phyloP scores from a whole-genome alignment of 2,888 invertebrate genomes.

The Zhuqinia jingwanae region DNA sequence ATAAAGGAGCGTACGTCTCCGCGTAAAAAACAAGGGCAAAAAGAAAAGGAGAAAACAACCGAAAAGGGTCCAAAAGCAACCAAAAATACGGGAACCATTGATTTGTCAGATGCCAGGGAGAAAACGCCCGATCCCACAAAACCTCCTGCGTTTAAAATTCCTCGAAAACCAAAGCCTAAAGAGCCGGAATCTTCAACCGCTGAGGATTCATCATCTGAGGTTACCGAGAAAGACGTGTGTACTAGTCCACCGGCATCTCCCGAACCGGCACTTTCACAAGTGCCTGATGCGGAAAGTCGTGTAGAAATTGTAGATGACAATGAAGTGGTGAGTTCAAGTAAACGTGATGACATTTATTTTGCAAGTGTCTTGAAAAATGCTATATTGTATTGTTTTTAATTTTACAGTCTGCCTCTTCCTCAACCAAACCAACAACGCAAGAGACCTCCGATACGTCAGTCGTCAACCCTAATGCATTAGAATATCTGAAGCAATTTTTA shows the following conservation, averaged over 20 bases:
- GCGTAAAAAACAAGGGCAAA: conserved; percentile 1
- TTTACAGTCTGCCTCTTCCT: conserved; percentile 22
- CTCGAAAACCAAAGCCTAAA: conserved; percentile 57
- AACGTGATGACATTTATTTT: not conserved
- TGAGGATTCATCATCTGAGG: not conserved
- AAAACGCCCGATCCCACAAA: conserved; percentile 32
- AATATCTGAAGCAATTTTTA: conserved; percentile 68
- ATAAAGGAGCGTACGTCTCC: conserved; percentile 24
- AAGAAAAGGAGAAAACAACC: conserved; percentile 10
- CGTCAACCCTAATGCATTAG: conserved; percentile 62
- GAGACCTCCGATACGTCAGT: conserved; percentile 6
- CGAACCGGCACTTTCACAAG: conserved; percentile 63
- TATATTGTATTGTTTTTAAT: not conserved
- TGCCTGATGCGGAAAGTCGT: conserved; percentile 50
- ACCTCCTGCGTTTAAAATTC: conserved; percentile 60
- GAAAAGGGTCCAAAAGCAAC: not conserved
- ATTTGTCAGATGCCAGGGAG: not conserved
- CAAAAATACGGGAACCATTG: not conserved
- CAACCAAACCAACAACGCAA: conserved; percentile 28
- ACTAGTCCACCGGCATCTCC: conserved; percentile 53
- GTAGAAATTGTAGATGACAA: conserved; percentile 18
- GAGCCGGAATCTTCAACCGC: not conserved
- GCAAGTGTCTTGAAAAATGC: not conserved
- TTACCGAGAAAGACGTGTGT: conserved; percentile 21
- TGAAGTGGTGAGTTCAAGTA: conserved; percentile 39